These are phyloP conservation scores for Plecotus auritus DNA, from an alignment of 2,113 vertebrate species.

Conservation along the genomic window DNA sequence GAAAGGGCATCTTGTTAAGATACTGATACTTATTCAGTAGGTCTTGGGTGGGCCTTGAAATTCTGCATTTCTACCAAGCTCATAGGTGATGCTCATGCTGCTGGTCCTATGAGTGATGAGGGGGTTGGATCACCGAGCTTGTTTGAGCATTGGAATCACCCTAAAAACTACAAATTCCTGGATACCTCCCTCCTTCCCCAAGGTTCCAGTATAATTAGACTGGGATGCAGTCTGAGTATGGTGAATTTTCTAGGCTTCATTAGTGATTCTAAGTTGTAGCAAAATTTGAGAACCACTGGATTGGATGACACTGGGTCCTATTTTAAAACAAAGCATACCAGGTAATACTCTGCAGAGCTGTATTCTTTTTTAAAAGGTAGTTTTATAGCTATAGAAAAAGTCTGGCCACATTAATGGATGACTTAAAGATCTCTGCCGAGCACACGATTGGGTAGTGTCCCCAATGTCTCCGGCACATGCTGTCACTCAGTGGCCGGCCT, in stretches of 20 bases:
- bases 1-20: neutral
- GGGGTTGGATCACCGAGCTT: neutral
- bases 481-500: neutral
- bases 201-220: neutral
- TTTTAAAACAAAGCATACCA: conserved; percentile 3
- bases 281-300: neutral
- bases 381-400: neutral
- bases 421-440: neutral
- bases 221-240: neutral
- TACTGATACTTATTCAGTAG: neutral
- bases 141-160: neutral
- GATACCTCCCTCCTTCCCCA: neutral
- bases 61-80: neutral
- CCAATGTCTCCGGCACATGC: neutral
- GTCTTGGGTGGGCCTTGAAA: neutral
- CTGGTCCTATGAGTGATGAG: neutral
- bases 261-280: neutral
- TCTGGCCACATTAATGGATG: neutral
- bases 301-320: neutral
- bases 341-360: neutral
- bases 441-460: neutral
- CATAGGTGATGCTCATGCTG: neutral
- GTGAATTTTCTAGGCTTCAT: neutral
- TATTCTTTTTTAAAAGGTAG: neutral
- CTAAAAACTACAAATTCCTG: neutral